phyloP scores from a whole-genome alignment of 2,888 invertebrate species.

The Cremastinae sp. region DNA sequence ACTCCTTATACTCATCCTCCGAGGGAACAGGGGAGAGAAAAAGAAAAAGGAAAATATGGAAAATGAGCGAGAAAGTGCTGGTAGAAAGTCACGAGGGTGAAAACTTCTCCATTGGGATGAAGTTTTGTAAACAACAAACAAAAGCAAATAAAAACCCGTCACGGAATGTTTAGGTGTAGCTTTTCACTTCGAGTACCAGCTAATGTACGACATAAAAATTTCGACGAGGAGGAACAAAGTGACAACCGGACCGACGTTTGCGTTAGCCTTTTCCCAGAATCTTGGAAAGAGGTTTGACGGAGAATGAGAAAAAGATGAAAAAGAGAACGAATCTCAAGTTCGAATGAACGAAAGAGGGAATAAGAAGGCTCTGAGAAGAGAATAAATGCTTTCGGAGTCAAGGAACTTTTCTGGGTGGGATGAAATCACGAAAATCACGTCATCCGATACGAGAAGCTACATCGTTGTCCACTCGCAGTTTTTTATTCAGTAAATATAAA shows the following conservation, averaged over 20 bases:
- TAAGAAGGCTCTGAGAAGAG: conserved; percentile 9
- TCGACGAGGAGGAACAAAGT: conserved; percentile 56
- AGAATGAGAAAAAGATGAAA: conserved; percentile 15
- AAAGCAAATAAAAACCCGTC: conserved; percentile 61
- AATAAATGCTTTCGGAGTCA: conserved; percentile 37
- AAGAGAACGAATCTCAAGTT: conserved; percentile 28
- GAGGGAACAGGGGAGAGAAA: conserved; percentile 39
- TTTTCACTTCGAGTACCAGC: too few species aligned
- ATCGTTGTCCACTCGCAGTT: conserved; percentile 28
- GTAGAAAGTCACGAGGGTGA: conserved; percentile 48
- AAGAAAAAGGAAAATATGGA: conserved; percentile 35
- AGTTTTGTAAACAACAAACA: conserved; percentile 44
- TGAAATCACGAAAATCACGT: conserved; percentile 49
- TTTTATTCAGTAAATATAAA: too few species aligned
- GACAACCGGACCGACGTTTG: conserved; percentile 63
- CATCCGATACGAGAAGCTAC: conserved; percentile 27
- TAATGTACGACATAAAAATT: too few species aligned
- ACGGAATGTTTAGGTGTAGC: too few species aligned
- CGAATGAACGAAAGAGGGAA: background rate
- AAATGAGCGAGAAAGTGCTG: conserved; percentile 27
- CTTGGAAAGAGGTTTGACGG: conserved; percentile 30
- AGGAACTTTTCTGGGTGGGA: conserved; percentile 26
- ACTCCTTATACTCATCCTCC: conserved; percentile 78
- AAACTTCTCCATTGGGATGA: conserved; percentile 45
- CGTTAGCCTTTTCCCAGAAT: conserved; percentile 45